phyloP scores from a whole-genome alignment of 1,140 invertebrate species.

The Vanessa tameamea region DNA sequence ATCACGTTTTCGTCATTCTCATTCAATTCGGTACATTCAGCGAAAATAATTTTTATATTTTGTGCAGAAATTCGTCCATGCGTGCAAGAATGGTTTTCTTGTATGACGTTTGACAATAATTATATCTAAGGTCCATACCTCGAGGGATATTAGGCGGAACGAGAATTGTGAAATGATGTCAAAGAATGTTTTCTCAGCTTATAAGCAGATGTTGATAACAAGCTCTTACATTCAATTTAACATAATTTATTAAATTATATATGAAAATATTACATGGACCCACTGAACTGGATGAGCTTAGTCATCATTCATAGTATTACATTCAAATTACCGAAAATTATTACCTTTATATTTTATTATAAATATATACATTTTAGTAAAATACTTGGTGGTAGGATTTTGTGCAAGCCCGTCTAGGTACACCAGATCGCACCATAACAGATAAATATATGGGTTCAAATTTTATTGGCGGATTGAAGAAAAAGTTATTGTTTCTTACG shows the following conservation, averaged over 20 bases:
- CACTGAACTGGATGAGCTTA: background rate
- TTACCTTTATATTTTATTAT: too few relatives aligned
- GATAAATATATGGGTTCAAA: too few relatives aligned
- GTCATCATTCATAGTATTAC: background rate
- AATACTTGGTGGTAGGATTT: too few relatives aligned
- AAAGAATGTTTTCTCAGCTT: constrained; percentile 76
- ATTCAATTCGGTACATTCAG: constrained; percentile 60
- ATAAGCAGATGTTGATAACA: constrained; percentile 62
- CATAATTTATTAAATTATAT: constrained; percentile 1
- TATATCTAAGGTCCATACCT: constrained; percentile 61
- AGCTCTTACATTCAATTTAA: constrained; percentile 41
- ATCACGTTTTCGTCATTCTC: constrained; percentile 52
- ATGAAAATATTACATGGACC: background rate
- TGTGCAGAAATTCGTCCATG: constrained; percentile 59
- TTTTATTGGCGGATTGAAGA: too few relatives aligned
- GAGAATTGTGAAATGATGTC: constrained; percentile 56
- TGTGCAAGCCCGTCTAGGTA: too few relatives aligned
- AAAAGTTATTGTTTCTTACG: too few relatives aligned
- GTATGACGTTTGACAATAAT: constrained; percentile 73
- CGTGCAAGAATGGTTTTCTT: constrained; percentile 50
- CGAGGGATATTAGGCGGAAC: constrained; percentile 70
- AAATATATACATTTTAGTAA: too few relatives aligned
- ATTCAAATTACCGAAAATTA: too few relatives aligned
- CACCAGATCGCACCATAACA: too few relatives aligned
- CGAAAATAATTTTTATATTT: constrained; percentile 71